Percentiles rank a stretch among this genome's conserved stretches.
phyloP scores from a whole-genome alignment of 1,140 invertebrate genomes.

The Drosophila cardini region DNA sequence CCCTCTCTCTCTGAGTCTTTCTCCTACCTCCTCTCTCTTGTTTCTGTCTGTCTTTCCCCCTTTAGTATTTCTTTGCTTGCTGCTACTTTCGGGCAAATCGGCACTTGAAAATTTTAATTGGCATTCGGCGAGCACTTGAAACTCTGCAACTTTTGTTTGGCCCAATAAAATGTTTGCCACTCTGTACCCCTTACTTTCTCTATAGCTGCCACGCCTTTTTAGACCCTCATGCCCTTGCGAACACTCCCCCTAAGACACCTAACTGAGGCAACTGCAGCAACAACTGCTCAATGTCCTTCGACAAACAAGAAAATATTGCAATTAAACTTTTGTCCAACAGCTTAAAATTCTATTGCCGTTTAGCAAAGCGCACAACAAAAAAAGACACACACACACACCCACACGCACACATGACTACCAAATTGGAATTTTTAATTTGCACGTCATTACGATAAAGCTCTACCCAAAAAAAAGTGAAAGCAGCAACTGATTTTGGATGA shows the following conservation, averaged over 20 bases:
- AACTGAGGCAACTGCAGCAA: slow-evolving; percentile 25
- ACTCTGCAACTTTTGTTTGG: slow-evolving; percentile 63
- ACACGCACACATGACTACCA: slow-evolving; percentile 16
- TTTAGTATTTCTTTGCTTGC: not conserved
- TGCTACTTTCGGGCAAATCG: slow-evolving; percentile 22
- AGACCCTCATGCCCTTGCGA: not conserved
- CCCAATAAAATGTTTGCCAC: slow-evolving; percentile 35
- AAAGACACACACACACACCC: slow-evolving; percentile 5
- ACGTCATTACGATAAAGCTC: slow-evolving; percentile 63
- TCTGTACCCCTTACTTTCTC: not conserved
- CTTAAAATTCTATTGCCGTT: slow-evolving; percentile 57
- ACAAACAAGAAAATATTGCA: slow-evolving; percentile 49
- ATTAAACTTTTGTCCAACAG: slow-evolving; percentile 50
- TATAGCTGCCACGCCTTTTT: not conserved
- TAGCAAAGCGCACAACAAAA: slow-evolving; percentile 26
- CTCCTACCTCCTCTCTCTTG: not conserved
- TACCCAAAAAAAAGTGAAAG: not conserved
- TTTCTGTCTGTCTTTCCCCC: not conserved
- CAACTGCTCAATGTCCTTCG: slow-evolving; percentile 22
- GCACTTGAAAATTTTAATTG: slow-evolving; percentile 75
- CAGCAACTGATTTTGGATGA: not conserved
- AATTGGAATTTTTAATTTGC: slow-evolving; percentile 77
- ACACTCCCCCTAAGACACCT: not conserved
- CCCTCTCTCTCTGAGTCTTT: slow-evolving; percentile 2
- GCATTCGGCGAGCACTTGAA: slow-evolving; percentile 68